A percentile compares a stretch with the other conserved stretches of the same genome.
Evolutionary conservation across 1,140 invertebrate species (phyloP).

Genomic region (Pissodes strobi): DNA sequence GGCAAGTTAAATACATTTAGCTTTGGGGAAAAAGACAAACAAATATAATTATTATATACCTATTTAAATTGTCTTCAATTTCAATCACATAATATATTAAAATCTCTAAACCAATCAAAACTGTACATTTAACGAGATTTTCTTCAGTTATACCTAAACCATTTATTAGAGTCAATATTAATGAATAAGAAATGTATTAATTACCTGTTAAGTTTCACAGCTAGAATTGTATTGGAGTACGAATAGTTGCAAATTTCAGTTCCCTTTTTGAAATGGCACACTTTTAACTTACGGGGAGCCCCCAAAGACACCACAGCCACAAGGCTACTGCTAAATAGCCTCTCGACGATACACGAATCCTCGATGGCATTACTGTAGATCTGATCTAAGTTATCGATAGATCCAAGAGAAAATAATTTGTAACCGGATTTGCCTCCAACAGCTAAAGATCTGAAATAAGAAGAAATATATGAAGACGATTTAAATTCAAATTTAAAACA

Average conservation of each 20-base stretch:
- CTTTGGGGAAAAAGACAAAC: too few relatives aligned
- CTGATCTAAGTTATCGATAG: conserved; percentile 83
- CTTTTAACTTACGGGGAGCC: conserved; percentile 90
- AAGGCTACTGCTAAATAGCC: conserved; percentile 95
- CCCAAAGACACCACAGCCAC: conserved; percentile 92
- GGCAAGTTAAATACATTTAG: too few relatives aligned
- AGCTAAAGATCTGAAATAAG: conserved; percentile 81
- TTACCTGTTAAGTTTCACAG: conserved; percentile 95
- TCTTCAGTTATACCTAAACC: too few relatives aligned
- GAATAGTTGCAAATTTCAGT: conserved; percentile 99
- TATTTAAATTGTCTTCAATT: too few relatives aligned
- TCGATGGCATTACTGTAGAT: conserved; percentile 84
- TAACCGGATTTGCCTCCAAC: conserved; percentile 89
- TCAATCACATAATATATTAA: too few relatives aligned
- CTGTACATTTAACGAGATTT: too few relatives aligned
- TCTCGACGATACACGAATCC: conserved; percentile 92
- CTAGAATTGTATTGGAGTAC: conserved; percentile 96
- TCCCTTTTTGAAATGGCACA: conserved; percentile 97
- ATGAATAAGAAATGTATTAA: too few relatives aligned
- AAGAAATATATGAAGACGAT: too few relatives aligned
- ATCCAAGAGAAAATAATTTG: conserved; percentile 82
- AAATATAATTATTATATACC: too few relatives aligned
- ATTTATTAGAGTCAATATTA: too few relatives aligned
- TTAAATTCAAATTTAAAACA: too few relatives aligned
- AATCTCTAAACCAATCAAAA: too few relatives aligned